Percentiles rank a stretch among this genome's conserved stretches.
These are phyloP conservation scores for Oconnorella tubifera DNA, from an alignment of 2,888 invertebrate genomes.

Conservation along the genomic window DNA sequence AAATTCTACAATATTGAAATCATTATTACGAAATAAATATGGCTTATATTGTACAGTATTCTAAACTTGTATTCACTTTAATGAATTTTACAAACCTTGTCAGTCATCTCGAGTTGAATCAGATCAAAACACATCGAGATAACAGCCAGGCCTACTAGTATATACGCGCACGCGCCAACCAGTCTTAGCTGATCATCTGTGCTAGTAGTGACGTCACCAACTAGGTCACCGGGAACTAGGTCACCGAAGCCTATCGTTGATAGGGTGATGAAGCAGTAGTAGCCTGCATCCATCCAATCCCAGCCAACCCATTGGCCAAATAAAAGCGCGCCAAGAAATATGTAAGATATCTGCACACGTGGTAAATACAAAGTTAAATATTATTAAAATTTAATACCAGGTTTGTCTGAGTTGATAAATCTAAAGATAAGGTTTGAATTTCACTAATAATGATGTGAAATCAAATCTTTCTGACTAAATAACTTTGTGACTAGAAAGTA, in stretches of 20 bases:
- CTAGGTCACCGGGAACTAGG: slow-evolving; percentile 33
- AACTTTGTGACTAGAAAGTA: too few relatives aligned
- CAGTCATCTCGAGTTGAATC: slow-evolving; percentile 53
- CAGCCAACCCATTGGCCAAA: slow-evolving; percentile 55
- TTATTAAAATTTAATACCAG: too few relatives aligned
- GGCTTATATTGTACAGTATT: too few relatives aligned
- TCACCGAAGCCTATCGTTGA: slow-evolving; percentile 56
- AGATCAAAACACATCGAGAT: slow-evolving; percentile 55
- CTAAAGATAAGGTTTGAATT: too few relatives aligned
- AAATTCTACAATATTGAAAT: too few relatives aligned
- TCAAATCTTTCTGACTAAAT: too few relatives aligned
- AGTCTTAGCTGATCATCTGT: slow-evolving; percentile 46
- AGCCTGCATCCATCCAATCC: slow-evolving; percentile 48
- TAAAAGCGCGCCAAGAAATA: slow-evolving; percentile 52
- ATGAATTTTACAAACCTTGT: slow-evolving; percentile 13
- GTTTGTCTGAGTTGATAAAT: too few relatives aligned
- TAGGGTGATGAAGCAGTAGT: slow-evolving; percentile 56
- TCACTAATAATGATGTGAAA: too few relatives aligned
- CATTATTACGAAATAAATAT: too few relatives aligned
- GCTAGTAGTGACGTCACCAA: not conserved
- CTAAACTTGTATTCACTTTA: too few relatives aligned
- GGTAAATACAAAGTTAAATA: too few relatives aligned
- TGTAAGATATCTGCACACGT: slow-evolving; percentile 36
- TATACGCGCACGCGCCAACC: slow-evolving; percentile 50
- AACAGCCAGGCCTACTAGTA: slow-evolving; percentile 55